These are phyloP conservation scores for Sycophila texana DNA, from an alignment of 2,888 invertebrate genomes.

Conservation along the genomic window DNA sequence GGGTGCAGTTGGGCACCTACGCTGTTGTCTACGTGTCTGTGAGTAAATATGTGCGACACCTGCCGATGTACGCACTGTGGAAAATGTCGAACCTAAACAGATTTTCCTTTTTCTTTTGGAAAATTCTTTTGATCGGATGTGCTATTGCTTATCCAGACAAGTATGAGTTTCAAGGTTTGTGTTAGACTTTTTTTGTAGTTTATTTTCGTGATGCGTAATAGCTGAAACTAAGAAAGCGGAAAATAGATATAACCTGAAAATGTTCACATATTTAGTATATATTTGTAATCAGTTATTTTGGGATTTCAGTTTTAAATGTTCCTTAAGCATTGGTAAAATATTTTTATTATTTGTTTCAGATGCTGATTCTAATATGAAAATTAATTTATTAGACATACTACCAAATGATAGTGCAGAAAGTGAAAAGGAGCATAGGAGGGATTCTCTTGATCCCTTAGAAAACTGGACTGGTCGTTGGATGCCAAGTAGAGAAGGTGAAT, in stretches of 20 bases:
- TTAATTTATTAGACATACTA: conserved; percentile 54
- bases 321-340: background rate
- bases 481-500: conserved; percentile 67
- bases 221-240: background rate
- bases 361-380: conserved; percentile 50
- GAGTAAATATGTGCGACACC: conserved; percentile 46
- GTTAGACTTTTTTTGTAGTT: background rate
- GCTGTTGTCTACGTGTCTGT: background rate
- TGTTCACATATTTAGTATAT: no score
- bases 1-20: background rate
- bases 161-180: conserved; percentile 52
- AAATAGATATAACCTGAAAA: conserved; percentile 37
- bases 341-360: conserved; percentile 48
- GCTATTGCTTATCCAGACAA: conserved; percentile 52
- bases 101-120: conserved; percentile 41
- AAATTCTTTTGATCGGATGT: conserved; percentile 16
- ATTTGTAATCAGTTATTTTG: background rate
- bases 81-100: conserved; percentile 43
- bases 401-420: conserved; percentile 43
- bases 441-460: conserved; percentile 59
- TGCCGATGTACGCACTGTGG: conserved; percentile 17
- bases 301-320: background rate
- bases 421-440: conserved; percentile 57
- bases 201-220: background rate
- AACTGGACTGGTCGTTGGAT: conserved; percentile 75